Conservation (phyloP, 2,888 invertebrate genomes). For the Hedya salicella region DNA sequence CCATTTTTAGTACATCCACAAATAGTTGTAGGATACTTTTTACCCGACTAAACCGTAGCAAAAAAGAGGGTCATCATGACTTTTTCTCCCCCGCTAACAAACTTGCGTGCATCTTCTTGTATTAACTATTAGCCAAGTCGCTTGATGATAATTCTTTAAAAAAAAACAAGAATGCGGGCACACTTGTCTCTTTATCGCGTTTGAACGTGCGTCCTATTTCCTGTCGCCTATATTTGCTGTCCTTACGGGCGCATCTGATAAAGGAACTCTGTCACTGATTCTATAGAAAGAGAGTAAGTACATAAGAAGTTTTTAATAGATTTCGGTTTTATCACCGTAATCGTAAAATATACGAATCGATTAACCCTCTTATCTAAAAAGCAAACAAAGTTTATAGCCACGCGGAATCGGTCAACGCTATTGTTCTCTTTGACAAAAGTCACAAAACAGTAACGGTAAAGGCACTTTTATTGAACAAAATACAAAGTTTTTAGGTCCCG, state of each 20-base stretch:
- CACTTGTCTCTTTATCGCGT: not conserved
- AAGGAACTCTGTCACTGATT: not conserved
- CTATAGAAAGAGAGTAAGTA: too few species aligned
- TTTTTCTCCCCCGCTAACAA: too few species aligned
- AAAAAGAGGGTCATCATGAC: too few species aligned
- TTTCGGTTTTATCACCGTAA: not conserved
- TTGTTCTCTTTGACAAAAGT: constrained; percentile 30
- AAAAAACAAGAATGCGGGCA: not conserved
- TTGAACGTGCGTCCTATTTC: constrained; percentile 1
- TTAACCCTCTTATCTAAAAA: constrained; percentile 22
- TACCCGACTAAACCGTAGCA: too few species aligned
- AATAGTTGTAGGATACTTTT: too few species aligned
- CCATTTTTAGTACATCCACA: too few species aligned
- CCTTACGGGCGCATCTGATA: not conserved
- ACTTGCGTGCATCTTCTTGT: too few species aligned
- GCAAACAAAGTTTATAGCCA: constrained; percentile 4
- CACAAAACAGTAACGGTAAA: constrained; percentile 40
- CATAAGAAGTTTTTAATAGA: not conserved
- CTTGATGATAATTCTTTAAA: too few species aligned
- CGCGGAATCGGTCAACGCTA: constrained; percentile 9
- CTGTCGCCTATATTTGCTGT: constrained; percentile 9
- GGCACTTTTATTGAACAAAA: constrained; percentile 40
- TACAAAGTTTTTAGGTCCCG: constrained; percentile 31
- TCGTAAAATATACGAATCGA: not conserved
- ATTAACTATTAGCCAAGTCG: too few species aligned